phyloP scores from a whole-genome alignment of 2,113 vertebrate genomes.

The Platysternon megacephalum region DNA sequence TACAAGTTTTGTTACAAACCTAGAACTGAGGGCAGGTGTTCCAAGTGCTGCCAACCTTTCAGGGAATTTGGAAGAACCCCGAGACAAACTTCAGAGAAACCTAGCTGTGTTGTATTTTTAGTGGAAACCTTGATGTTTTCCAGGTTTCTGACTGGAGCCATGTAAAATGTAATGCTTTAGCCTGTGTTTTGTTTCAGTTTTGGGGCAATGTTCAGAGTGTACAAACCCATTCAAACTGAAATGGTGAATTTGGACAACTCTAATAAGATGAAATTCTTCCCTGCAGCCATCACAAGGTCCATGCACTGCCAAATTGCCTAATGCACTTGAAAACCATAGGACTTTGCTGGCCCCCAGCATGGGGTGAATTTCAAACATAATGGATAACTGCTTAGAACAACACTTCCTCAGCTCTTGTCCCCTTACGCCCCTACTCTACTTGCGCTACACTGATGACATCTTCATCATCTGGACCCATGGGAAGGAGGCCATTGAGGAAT shows the following conservation, averaged over 20 bases:
- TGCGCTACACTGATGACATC: too few relatives aligned
- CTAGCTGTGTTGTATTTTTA: background rate
- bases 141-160: background rate
- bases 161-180: background rate
- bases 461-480: too few relatives aligned
- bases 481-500: too few relatives aligned
- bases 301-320: background rate
- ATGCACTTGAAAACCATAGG: background rate
- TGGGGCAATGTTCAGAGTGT: background rate
- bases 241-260: background rate
- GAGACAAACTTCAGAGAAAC: background rate
- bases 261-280: background rate
- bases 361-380: background rate
- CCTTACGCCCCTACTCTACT: too few relatives aligned
- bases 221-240: background rate
- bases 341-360: background rate
- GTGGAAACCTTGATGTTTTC: background rate
- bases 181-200: background rate
- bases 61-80: background rate
- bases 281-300: background rate
- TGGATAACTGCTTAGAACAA: background rate
- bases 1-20: background rate
- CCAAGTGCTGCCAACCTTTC: background rate
- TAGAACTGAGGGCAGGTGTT: background rate
- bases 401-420: too few relatives aligned